Evolutionary conservation across 2,113 vertebrate species (phyloP), one percentile per base, ranked within the genome.

Genomic region (Ciconia stormi): DNA sequence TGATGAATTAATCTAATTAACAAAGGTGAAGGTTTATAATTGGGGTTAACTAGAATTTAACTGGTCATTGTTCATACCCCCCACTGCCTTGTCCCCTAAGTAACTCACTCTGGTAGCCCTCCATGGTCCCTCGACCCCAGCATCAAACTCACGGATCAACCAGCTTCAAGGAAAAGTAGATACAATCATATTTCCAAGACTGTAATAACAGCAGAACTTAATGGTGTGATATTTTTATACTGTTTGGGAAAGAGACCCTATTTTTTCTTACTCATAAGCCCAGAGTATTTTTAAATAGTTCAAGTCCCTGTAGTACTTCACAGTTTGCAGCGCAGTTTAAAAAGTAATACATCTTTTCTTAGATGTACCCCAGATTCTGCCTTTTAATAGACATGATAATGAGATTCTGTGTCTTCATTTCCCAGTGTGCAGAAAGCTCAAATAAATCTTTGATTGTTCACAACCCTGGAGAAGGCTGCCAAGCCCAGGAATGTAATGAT

Each of bases 331-430:
- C 86, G 94, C 78, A 97, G 97, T 98, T 98, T 98, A 97, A 98
- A 98, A 98, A 98, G 98, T 98, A 98, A 98, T 97, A 98, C 97
- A 98, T 98, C 98, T 98, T 98, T 98, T 98, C 98, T 98, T 98
- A 98, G 98, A 98, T 98, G 98, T 98, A 98, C 98, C 98, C 98
- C 98, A 98, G 98, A 98, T 98, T 98, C 98, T 98, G 98, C 97
- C 98, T 98, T 98, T 98, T 98, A 98, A 98, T 98, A 98, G 98
- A 98, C 97, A 98, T 98, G 98, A 96, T 98, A 98, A 98, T 98
- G 98, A 98, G 98, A 98, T 98, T 97, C 95, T 97, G 97, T 97
- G 98, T 97, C 97, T 98, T 97, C 98, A 98, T 98, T 98, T 98
- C 98, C 98, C 98, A 98, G 97, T 97, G 98, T 98, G 98, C 98